These are phyloP conservation scores for Strigamia maritima DNA, from an alignment of 2,888 invertebrate genomes.

Conservation along the genomic window DNA sequence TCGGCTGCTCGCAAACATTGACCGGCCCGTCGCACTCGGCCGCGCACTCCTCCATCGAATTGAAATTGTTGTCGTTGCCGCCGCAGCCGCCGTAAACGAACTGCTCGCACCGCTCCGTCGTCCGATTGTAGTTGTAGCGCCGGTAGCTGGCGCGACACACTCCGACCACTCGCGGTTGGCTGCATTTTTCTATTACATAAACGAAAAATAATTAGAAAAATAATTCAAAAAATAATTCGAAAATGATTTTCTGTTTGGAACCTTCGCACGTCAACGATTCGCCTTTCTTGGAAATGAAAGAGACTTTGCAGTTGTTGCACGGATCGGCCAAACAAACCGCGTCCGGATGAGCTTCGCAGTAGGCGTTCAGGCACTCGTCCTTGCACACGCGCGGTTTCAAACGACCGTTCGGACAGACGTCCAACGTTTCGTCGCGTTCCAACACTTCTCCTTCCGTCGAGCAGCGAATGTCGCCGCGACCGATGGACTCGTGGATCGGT, in stretches of 20 bases:
- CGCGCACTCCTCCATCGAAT: constrained; percentile 41
- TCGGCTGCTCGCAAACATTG: constrained; percentile 45
- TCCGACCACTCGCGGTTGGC: constrained; percentile 45
- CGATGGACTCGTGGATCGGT: constrained; percentile 46
- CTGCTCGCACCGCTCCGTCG: constrained; percentile 44
- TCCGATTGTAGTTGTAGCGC: constrained; percentile 45
- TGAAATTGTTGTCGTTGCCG: constrained; percentile 47
- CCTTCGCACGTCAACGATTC: constrained; percentile 44
- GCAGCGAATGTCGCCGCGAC: constrained; percentile 46
- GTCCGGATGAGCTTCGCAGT: constrained; percentile 49
- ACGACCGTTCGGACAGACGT: constrained; percentile 47
- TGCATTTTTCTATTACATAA: constrained; percentile 45
- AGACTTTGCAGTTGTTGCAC: constrained; percentile 48
- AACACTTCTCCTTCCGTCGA: constrained; percentile 46
- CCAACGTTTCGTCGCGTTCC: constrained; percentile 37
- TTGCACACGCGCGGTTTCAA: constrained; percentile 48
- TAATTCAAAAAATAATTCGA: too few relatives aligned
- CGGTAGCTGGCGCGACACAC: constrained; percentile 44
- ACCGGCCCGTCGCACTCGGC: constrained; percentile 41
- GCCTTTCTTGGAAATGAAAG: constrained; percentile 46
- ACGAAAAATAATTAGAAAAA: neutral
- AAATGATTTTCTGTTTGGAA: too few relatives aligned
- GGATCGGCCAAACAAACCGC: constrained; percentile 51
- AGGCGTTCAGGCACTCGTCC: constrained; percentile 48
- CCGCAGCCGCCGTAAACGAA: constrained; percentile 47